Conservation (phyloP, 37 sponge, comb jelly and placozoan genomes). For the Agelas oroides region DNA sequence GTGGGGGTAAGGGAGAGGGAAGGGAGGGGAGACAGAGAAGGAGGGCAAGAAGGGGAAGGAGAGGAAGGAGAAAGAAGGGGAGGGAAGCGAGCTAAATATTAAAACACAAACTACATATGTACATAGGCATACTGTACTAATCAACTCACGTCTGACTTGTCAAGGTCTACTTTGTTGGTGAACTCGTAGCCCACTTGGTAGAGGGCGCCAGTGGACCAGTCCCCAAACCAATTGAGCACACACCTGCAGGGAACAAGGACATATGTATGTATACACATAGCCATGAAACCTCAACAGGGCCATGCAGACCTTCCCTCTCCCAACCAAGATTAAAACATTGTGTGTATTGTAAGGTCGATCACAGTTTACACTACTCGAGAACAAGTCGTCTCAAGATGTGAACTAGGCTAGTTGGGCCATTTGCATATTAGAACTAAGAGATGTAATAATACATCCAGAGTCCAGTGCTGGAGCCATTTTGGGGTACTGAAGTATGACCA, state of each 20-base stretch:
- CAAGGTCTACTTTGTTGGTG: slow-evolving; percentile 93
- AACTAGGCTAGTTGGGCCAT: too few species aligned
- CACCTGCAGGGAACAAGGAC: slow-evolving; percentile 51
- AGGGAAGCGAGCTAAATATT: not conserved
- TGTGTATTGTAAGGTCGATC: too few species aligned
- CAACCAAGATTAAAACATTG: too few species aligned
- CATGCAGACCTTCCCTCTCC: too few species aligned
- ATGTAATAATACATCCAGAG: too few species aligned
- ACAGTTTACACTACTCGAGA: too few species aligned
- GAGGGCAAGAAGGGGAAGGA: not conserved
- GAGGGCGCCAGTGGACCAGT: slow-evolving; percentile 95
- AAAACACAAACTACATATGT: not conserved
- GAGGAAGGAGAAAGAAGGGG: not conserved
- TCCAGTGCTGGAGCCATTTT: too few species aligned
- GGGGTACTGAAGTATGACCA: too few species aligned
- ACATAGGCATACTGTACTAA: not conserved
- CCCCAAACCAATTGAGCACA: slow-evolving; percentile 99
- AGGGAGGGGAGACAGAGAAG: too few species aligned
- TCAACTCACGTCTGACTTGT: slow-evolving; percentile 77
- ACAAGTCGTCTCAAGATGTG: too few species aligned
- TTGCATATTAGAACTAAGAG: too few species aligned
- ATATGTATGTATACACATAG: not conserved
- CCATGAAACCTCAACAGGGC: not conserved
- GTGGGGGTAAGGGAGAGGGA: too few species aligned
- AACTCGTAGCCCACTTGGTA: slow-evolving; percentile 97